Evolutionary conservation across 2,888 invertebrate genomes (phyloP), one percentile per base, ranked within the genome.

Genomic region (Schrankia costaestrigalis): DNA sequence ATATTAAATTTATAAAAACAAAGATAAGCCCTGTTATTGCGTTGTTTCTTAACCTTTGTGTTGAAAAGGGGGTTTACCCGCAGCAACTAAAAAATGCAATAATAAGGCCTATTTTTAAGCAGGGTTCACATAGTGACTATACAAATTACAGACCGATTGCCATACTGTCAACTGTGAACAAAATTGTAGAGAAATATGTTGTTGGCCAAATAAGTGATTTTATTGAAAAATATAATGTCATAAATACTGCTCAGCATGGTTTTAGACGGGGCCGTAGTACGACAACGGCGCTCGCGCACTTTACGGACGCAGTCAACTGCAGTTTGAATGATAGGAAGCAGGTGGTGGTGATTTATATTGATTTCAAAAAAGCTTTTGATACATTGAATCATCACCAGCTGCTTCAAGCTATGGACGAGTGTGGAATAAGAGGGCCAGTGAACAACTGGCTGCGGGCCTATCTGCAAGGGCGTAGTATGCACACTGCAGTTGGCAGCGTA

Each of bases 401-500:
- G 21, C 35, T 35, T 29, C 35, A 36, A 31, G 36, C 36, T 10
- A 23, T 27, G 26, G 26, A 27, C 8, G 35, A 35, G 11, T 35
- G 35, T 15, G 35, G 30, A 7, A 7, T 35, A 2, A 17, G 17
- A 10, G 36, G 36, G 17, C 36, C 31, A 11, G 12, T 36, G 0
- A 36, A 31, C 7, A 23, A 11, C 11, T 36, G 36, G 36, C 30
- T 35, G 18, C 25, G n/a, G 6, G 29, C 25, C n/a, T n/a, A n/a
- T n/a, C n/a, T n/a, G n/a, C n/a, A n/a, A n/a, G n/a, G n/a, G n/a
- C n/a, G n/a, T n/a, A n/a, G n/a, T n/a, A n/a, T n/a, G n/a, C n/a
- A n/a, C n/a, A n/a, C n/a, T n/a, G n/a, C n/a, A n/a, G n/a, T n/a
- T n/a, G n/a, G n/a, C n/a, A n/a, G n/a, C n/a, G n/a, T n/a, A n/a